These are phyloP conservation scores for Ophonus ardosiacus DNA, from an alignment of 2,888 invertebrate species.

Conservation along the genomic window DNA sequence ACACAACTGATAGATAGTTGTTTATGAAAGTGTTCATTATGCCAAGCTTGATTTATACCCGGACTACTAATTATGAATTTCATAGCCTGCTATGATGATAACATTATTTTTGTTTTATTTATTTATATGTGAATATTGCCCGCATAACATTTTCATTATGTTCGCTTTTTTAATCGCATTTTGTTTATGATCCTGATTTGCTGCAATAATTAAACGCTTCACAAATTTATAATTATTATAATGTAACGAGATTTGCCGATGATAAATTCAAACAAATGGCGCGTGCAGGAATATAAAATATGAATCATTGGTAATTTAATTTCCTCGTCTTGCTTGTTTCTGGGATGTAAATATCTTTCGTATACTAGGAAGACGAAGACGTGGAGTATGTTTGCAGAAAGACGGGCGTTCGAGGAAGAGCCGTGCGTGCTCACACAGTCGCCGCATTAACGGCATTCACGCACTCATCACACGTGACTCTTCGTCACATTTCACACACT, in stretches of 20 bases:
- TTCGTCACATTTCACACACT: constrained; percentile 45
- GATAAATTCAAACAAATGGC: constrained; percentile 10
- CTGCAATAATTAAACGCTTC: constrained; percentile 43
- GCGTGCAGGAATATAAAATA: neutral
- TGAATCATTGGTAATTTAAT: neutral
- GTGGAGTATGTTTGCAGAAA: constrained; percentile 14
- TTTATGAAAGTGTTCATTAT: constrained; percentile 55
- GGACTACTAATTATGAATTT: constrained; percentile 58
- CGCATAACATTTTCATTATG: constrained; percentile 45
- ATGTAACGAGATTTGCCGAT: constrained; percentile 4
- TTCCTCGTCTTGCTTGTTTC: neutral
- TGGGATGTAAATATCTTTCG: constrained; percentile 9
- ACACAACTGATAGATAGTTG: constrained; percentile 58
- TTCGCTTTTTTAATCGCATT: constrained; percentile 33
- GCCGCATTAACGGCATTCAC: constrained; percentile 64
- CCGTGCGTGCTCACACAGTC: constrained; percentile 66
- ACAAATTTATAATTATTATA: constrained; percentile 30
- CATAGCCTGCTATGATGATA: constrained; percentile 40
- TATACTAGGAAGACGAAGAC: constrained; percentile 4
- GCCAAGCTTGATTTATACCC: constrained; percentile 41
- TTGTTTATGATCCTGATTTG: constrained; percentile 25
- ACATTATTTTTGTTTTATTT: constrained; percentile 44
- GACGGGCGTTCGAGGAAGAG: constrained; percentile 66
- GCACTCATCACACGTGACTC: constrained; percentile 51
- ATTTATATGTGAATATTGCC: constrained; percentile 31